Evolutionary conservation across 2,113 vertebrate species (phyloP).

Genomic region (Poecile atricapillus): DNA sequence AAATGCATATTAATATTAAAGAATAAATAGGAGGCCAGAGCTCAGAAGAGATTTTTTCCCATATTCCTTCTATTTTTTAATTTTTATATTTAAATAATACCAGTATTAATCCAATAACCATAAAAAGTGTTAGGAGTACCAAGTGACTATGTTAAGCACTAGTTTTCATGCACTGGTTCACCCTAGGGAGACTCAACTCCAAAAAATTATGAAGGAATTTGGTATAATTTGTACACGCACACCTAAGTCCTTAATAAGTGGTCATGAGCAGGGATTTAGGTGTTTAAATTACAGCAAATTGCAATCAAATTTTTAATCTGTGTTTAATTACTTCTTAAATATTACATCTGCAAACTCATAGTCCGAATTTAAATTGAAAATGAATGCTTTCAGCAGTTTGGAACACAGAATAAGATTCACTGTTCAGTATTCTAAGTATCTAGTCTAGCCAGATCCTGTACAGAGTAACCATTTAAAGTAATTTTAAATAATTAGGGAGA

Average conservation of each 20-base stretch:
- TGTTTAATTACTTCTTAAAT: neutral
- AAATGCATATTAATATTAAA: neutral
- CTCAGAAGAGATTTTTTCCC: neutral
- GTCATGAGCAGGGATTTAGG: neutral
- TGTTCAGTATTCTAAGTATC: neutral
- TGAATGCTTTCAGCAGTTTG: neutral
- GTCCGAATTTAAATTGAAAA: neutral
- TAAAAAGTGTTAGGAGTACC: neutral
- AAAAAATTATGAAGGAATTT: neutral
- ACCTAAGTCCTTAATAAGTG: neutral
- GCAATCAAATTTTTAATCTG: neutral
- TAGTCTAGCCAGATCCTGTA: neutral
- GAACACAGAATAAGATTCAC: neutral
- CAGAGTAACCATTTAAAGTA: neutral
- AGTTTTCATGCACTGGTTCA: neutral
- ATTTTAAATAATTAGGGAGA: neutral
- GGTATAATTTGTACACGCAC: rapidly evolving
- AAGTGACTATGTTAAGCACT: neutral
- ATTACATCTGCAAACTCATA: neutral
- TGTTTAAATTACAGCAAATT: neutral
- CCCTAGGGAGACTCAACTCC: neutral
- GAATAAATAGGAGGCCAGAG: neutral
- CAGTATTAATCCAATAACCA: neutral
- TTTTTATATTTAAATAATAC: neutral
- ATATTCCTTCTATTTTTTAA: neutral